Conservation (phyloP, 2,113 vertebrate genomes). For the Alethe diademata region DNA sequence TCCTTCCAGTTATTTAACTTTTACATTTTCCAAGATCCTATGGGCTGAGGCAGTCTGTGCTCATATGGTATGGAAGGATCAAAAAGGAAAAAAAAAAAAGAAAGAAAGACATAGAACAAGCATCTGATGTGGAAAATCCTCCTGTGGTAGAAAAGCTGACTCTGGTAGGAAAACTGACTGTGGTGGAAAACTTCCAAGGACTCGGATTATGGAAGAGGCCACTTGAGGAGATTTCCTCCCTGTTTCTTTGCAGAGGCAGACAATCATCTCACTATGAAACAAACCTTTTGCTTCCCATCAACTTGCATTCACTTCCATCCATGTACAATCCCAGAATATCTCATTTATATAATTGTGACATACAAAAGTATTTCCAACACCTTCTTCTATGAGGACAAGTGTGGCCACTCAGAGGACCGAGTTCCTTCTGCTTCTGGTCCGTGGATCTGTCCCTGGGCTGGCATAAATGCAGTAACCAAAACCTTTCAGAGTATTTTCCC, state of each 20-base stretch:
- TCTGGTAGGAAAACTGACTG: neutral
- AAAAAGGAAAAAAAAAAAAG: neutral
- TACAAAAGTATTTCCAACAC: neutral
- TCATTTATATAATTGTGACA: neutral
- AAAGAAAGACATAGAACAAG: neutral
- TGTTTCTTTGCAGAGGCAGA: neutral
- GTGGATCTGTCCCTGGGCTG: neutral
- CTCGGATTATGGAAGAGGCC: neutral
- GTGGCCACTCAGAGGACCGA: too few species aligned
- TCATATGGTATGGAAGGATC: neutral
- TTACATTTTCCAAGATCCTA: neutral
- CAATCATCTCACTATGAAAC: neutral
- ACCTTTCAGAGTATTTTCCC: neutral
- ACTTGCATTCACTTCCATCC: neutral
- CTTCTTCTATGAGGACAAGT: neutral
- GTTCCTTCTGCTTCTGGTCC: neutral
- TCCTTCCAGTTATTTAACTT: neutral
- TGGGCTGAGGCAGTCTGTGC: neutral
- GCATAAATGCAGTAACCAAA: neutral
- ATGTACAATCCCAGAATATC: accelerated
- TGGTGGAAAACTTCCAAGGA: neutral
- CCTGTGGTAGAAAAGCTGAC: neutral
- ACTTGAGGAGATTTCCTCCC: neutral
- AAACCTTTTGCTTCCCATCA: neutral
- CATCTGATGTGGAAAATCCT: neutral